Evolutionary conservation across 2,888 invertebrate genomes (phyloP).

Genomic region (Cephus spinipes): DNA sequence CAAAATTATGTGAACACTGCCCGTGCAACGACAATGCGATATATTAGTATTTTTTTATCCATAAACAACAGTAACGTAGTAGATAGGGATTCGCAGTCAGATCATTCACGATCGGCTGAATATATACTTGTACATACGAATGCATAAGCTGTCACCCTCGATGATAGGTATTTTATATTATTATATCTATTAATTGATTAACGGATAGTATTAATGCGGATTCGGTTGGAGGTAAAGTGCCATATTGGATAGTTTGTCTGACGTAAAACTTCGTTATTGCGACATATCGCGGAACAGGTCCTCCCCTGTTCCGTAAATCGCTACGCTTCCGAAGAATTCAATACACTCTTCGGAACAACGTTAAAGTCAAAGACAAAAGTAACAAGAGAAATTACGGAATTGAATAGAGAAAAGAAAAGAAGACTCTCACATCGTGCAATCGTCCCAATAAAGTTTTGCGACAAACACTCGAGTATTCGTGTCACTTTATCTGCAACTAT

Average conservation of each 20-base stretch:
- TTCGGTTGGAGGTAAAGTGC: slow-evolving; percentile 51
- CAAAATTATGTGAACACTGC: slow-evolving; percentile 62
- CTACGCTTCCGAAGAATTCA: background rate
- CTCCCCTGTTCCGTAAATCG: background rate
- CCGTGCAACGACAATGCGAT: slow-evolving; percentile 66
- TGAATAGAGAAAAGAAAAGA: slow-evolving; percentile 12
- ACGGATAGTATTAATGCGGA: slow-evolving; percentile 53
- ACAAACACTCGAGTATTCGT: slow-evolving; percentile 13
- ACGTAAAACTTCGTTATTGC: slow-evolving; percentile 33
- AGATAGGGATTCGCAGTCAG: slow-evolving; percentile 50
- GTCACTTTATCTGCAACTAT: slow-evolving; percentile 34
- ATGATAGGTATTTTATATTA: slow-evolving; percentile 55
- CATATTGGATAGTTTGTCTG: slow-evolving; percentile 47
- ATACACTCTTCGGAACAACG: background rate
- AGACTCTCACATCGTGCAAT: slow-evolving; percentile 5
- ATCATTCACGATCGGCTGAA: slow-evolving; percentile 42
- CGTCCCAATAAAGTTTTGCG: slow-evolving; percentile 13
- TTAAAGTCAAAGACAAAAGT: slow-evolving; percentile 21
- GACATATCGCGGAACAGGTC: background rate
- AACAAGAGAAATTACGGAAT: slow-evolving; percentile 7
- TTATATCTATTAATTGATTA: slow-evolving; percentile 49
- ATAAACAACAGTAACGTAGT: slow-evolving; percentile 56
- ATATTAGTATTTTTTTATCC: slow-evolving; percentile 65
- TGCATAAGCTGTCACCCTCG: slow-evolving; percentile 52
- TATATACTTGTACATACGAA: slow-evolving; percentile 60